Base-by-base conservation (phyloP, 2,888 invertebrate genomes). In the Autographa pulchrina region DNA sequence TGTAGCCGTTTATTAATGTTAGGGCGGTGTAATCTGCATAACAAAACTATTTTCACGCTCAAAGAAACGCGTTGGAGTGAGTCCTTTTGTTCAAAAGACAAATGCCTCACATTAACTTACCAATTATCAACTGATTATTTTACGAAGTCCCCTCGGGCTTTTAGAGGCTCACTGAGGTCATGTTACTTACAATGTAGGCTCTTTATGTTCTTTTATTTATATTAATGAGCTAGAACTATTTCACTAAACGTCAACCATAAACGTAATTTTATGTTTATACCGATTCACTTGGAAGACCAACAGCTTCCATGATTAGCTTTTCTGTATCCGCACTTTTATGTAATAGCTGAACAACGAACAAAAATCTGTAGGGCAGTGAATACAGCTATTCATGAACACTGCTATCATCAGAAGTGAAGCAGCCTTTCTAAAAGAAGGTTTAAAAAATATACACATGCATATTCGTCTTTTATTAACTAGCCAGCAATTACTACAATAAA, bases 71-170 rank as follows among this genome's bases (percentile, higher is more conserved):
- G 82, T 80, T 73, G 82, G 75, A 82, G 81, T 80, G 77, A 79
- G 75, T 78, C 81, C 85, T 84, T 85, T 88, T 89, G 75, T 89
- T 88, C 85, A 81, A 84, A 82, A 86, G 85, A 90, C 88, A 91
- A 92, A 93, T 92, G 90, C 82, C 71, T 75, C 67, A 74, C 91
- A 90, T 93, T 92, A 90, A 83, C 85, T 77, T 80, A 72, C 84
- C 83, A 87, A 90, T 92, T 92, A 92, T 87, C 86, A 84, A 84
- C 85, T 85, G 86, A 88, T 91, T 90, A 89, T 84, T 82, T 82
- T 75, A 81, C 83, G 78, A 13, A 14, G 41, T 59, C 62, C 81
- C 85, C 86, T 84, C 84, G 82, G 60, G 77, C 90, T 89, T 89
- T 83, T 73, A 86, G 88, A 91, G 90, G 77, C 80, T 82, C 80